A percentile compares a stretch with the other conserved stretches of the same genome.
Conservation (phyloP, 2,113 vertebrate genomes). For the Euleptes europaea region DNA sequence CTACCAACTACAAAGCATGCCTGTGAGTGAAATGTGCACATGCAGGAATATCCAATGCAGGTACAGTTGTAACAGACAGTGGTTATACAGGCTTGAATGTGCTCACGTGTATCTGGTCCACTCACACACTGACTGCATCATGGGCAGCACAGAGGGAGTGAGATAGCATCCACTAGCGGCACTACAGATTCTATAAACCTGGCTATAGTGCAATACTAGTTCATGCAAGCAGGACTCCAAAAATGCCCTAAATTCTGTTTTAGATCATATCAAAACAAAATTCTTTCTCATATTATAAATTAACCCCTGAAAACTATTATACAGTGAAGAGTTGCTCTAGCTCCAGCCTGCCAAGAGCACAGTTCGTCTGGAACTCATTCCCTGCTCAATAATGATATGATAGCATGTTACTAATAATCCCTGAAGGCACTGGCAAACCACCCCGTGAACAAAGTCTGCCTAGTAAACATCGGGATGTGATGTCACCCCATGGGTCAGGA, state of each 20-base stretch:
- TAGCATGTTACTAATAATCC: background rate
- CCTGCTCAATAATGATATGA: too few species aligned
- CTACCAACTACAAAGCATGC: background rate
- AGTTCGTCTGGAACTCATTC: background rate
- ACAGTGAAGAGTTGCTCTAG: background rate
- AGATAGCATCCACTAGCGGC: background rate
- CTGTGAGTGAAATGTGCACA: background rate
- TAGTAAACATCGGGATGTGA: too few species aligned
- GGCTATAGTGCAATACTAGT: background rate
- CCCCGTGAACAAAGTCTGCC: too few species aligned
- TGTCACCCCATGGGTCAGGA: too few species aligned
- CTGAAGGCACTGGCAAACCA: too few species aligned
- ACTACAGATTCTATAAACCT: background rate
- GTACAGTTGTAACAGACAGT: background rate
- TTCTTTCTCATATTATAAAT: too few species aligned
- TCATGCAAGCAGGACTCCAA: background rate
- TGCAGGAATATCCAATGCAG: background rate
- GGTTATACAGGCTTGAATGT: background rate
- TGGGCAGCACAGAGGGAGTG: background rate
- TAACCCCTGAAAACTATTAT: too few species aligned
- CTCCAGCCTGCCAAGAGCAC: background rate
- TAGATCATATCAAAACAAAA: too few species aligned
- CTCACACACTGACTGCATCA: background rate
- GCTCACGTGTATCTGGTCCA: background rate
- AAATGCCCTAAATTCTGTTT: background rate